Evolutionary conservation across 1,140 invertebrate genomes (phyloP), one percentile per base, ranked within the genome.

Genomic region (Calosoma granatense): DNA sequence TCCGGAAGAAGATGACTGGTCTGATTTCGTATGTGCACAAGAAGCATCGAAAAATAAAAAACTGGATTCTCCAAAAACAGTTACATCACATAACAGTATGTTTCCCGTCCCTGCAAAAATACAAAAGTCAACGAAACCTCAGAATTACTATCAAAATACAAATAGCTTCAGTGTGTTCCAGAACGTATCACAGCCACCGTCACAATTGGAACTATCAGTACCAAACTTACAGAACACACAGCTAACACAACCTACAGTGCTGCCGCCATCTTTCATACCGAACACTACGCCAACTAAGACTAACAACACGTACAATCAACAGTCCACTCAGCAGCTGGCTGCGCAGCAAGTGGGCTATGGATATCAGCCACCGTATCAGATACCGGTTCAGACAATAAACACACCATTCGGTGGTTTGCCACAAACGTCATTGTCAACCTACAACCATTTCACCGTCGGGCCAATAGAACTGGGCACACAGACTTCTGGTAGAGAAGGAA

Each of bases 1-100:
- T 9, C 43, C 22, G 41, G 61, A 70, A n/a, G 67, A 71, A 19
- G 70, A 70, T 20, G 70, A 72, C 56, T 72, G 70, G 70, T 64
- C 67, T 21, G 70, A 72, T 61, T 70, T 70, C 59, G 63, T 70
- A 21, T 68, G 61, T n/a, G 65, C 64, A 22, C 51, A 22, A 56
- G 47, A 56, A 43, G 6, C 54, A n/a, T 23, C 54, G 14, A 47
- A 59, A 65, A 23, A 54, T 22, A 20, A 36, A 36, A n/a, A n/a
- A n/a, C n/a, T n/a, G n/a, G n/a, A n/a, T n/a, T n/a, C n/a, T n/a
- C 26, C 26, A 14, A 12, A 4, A 17, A 47, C 9, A 9, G 9
- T 17, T 17, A 47, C 17, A 11, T 11, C 41, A 12, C 26, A 36
- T 9, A 36, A n/a, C n/a, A 36, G 26, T 36, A 6, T 9, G n/a